phyloP scores from a whole-genome alignment of 1,140 invertebrate genomes.

The Cephus cinctus region DNA sequence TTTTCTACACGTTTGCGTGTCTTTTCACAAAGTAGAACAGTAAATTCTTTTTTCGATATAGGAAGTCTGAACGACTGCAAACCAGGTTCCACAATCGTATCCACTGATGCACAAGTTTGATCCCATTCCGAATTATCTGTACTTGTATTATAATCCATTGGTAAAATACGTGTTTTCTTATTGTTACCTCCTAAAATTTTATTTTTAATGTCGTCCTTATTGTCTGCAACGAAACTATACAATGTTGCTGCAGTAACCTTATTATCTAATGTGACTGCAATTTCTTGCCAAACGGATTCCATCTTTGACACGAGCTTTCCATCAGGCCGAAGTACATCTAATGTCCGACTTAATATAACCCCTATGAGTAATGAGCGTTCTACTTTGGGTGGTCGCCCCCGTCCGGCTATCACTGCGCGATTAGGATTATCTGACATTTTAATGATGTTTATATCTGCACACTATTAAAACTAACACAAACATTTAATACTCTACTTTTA shows the following conservation, averaged over 20 bases:
- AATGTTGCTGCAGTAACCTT: not conserved
- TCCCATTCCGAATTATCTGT: not conserved
- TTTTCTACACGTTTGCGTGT: no score
- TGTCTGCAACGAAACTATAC: not conserved
- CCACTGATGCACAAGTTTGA: not conserved
- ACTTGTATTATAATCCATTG: not conserved
- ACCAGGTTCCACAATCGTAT: no score
- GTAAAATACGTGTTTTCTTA: no score
- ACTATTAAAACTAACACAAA: not conserved
- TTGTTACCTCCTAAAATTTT: not conserved
- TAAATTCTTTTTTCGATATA: no score
- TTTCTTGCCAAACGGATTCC: not conserved
- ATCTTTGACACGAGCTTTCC: conserved; percentile 5
- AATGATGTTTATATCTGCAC: not conserved
- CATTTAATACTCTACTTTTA: not conserved
- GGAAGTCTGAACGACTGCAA: no score
- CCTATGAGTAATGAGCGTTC: not conserved
- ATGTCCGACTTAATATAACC: not conserved
- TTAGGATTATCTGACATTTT: no score
- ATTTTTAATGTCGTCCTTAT: not conserved
- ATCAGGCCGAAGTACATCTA: not conserved
- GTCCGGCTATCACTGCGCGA: no score
- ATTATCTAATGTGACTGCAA: conserved; percentile 4
- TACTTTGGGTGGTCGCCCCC: not conserved
- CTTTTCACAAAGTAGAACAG: no score